Conservation (phyloP, 2,113 vertebrate genomes). For the Notiomystis cincta region DNA sequence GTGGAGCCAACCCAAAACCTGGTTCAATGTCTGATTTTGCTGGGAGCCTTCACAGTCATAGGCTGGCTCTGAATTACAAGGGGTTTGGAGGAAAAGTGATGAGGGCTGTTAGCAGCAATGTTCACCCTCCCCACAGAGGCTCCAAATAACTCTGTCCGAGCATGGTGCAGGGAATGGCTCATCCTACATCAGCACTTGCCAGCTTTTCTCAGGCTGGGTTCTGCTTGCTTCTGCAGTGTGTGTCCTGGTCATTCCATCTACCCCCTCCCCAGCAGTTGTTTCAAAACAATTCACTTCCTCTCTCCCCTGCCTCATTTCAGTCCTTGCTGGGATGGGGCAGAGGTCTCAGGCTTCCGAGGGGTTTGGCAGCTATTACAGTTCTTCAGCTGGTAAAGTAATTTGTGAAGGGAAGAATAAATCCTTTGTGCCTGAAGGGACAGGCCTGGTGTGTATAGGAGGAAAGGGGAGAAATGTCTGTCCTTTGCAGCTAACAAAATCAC, state of each 20-base stretch:
- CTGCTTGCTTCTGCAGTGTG: neutral
- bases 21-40: neutral
- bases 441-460: neutral
- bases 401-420: slow-evolving; percentile 33
- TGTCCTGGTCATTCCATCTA: neutral
- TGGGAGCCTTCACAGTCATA: neutral
- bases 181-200: neutral
- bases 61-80: neutral
- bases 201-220: neutral
- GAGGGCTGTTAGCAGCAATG: neutral
- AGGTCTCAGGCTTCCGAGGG: neutral
- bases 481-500: neutral
- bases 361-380: neutral
- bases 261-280: neutral
- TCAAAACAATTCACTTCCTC: neutral
- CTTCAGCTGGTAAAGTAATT: slow-evolving; percentile 35
- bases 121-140: neutral
- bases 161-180: neutral
- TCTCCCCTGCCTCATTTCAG: neutral
- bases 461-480: neutral
- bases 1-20: neutral
- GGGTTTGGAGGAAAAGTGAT: neutral
- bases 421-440: neutral
- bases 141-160: neutral
- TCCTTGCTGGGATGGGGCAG: neutral